These are phyloP conservation scores for Sycon ciliatum DNA, from an alignment of 37 sponge, comb jelly and placozoan species.

Conservation along the genomic window DNA sequence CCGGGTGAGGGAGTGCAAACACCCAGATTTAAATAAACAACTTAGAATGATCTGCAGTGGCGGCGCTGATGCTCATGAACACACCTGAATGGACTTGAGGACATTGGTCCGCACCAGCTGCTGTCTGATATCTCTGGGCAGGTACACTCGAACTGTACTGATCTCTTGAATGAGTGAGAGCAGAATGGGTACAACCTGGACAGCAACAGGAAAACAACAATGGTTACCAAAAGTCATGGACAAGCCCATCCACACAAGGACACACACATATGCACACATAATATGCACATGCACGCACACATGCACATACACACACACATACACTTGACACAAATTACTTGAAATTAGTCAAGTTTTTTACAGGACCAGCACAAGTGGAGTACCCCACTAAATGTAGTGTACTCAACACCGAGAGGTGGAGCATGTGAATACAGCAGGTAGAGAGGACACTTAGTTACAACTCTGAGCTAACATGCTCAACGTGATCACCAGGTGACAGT, in stretches of 20 bases:
- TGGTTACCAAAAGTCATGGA: neutral
- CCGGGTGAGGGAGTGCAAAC: no score
- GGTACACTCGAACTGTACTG: constrained; percentile 72
- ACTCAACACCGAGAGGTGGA: no score
- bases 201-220: neutral
- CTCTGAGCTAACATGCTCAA: no score
- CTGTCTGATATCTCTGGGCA: constrained; percentile 75
- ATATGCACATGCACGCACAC: neutral
- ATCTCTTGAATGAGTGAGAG: constrained; percentile 61
- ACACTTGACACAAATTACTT: neutral
- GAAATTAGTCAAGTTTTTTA: neutral
- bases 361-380: constrained; percentile 44
- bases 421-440: no score
- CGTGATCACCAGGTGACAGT: no score
- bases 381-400: no score
- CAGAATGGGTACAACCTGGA: constrained; percentile 73
- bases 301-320: neutral
- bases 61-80: no score
- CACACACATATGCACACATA: constrained; percentile 1
- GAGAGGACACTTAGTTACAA: no score
- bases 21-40: no score
- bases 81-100: constrained; percentile 49
- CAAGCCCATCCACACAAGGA: constrained; percentile 3
- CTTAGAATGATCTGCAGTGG: no score
- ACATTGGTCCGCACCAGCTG: constrained; percentile 45